Percentiles rank a stretch among this genome's conserved stretches.
These are phyloP conservation scores for Pelobates cultripes DNA, from an alignment of 2,797 vertebrate species.

Conservation along the genomic window DNA sequence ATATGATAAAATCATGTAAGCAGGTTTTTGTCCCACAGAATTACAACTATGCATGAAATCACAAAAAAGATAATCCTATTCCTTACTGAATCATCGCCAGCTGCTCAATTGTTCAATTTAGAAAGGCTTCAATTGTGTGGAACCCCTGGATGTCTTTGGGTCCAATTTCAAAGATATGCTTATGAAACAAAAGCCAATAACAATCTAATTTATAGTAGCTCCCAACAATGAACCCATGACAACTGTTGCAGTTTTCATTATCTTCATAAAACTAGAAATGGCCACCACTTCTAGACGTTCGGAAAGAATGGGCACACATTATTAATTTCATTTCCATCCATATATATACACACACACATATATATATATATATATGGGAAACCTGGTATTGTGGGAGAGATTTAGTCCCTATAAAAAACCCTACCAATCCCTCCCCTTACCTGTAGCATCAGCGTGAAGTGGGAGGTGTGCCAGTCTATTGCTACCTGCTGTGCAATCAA, in stretches of 20 bases:
- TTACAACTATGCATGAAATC: constrained; percentile 32
- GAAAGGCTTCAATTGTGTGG: constrained; percentile 18
- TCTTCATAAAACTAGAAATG: no score
- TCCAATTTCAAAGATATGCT: constrained; percentile 3
- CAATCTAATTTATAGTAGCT: not conserved
- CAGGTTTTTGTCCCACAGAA: constrained; percentile 21
- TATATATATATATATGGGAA: no score
- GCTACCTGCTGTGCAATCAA: no score
- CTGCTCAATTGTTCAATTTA: not conserved
- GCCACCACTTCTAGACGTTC: no score
- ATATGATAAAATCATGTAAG: constrained; percentile 21
- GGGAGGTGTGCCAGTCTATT: no score
- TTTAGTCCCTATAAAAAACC: no score
- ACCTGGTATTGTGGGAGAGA: no score
- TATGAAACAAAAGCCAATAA: not conserved
- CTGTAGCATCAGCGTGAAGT: no score
- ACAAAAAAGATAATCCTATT: not conserved
- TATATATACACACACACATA: no score
- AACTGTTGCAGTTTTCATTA: not conserved
- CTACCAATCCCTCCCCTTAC: no score
- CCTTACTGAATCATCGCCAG: constrained; percentile 9
- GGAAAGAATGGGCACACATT: no score
- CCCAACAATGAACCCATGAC: not conserved
- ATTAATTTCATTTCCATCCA: no score
- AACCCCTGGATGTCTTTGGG: constrained; percentile 11